Percentiles rank a stretch among this genome's conserved stretches.
Conservation (phyloP, 2,888 invertebrate species). For the Pseudoips prasinana region DNA sequence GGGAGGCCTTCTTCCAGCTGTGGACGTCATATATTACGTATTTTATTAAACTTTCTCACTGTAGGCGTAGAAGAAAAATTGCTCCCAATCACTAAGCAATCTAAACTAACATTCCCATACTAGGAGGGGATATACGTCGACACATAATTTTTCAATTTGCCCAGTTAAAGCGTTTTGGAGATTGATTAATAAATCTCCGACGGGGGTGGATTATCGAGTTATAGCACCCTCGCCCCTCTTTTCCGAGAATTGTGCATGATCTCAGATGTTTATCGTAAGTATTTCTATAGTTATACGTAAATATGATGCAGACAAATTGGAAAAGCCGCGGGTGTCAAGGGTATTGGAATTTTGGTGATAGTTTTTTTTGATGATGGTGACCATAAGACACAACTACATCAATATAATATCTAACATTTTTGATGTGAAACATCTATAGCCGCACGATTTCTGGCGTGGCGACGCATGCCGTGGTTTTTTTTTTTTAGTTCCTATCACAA, state of each 20-base stretch:
- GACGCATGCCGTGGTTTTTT: too few relatives aligned
- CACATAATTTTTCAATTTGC: slow-evolving; percentile 75
- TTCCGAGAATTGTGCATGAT: slow-evolving; percentile 37
- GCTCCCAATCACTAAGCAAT: slow-evolving; percentile 12
- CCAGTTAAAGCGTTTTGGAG: slow-evolving; percentile 65
- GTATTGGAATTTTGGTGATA: background rate
- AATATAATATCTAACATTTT: too few relatives aligned
- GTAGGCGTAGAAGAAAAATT: background rate
- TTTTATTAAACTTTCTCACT: background rate
- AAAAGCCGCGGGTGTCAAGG: slow-evolving; percentile 11
- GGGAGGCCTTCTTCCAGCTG: too few relatives aligned
- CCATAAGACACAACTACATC: too few relatives aligned
- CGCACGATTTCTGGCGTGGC: too few relatives aligned
- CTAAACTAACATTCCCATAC: slow-evolving; percentile 34
- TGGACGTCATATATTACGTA: too few relatives aligned
- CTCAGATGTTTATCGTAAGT: slow-evolving; percentile 35
- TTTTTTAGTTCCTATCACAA: too few relatives aligned
- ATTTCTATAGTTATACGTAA: slow-evolving; percentile 16
- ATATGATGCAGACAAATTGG: slow-evolving; percentile 27
- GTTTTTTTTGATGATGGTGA: background rate
- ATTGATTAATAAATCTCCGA: slow-evolving; percentile 80
- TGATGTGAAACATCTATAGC: too few relatives aligned
- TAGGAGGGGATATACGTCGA: slow-evolving; percentile 47
- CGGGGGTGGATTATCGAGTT: slow-evolving; percentile 40
- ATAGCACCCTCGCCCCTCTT: slow-evolving; percentile 32